Evolutionary conservation across 2,888 invertebrate genomes (phyloP).

Genomic region (Eupithecia subfuscata): DNA sequence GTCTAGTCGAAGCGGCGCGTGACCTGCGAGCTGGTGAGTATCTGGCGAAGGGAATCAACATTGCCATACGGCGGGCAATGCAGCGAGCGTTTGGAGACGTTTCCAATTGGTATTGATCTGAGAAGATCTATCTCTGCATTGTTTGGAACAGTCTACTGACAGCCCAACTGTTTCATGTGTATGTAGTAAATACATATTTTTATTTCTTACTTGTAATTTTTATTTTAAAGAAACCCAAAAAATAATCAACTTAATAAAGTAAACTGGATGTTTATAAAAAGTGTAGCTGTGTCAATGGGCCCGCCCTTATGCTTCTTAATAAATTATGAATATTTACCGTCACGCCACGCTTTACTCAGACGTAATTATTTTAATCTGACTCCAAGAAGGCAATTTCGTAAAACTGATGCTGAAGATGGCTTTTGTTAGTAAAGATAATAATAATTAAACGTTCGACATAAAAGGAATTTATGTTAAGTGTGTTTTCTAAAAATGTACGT

Average conservation of each 20-base stretch:
- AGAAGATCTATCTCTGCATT: too few relatives aligned
- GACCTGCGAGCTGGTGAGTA: not conserved
- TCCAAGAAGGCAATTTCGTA: slow-evolving; percentile 69
- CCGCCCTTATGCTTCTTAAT: slow-evolving; percentile 74
- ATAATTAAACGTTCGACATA: slow-evolving; percentile 9
- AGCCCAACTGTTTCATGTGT: not conserved
- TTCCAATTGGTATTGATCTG: too few relatives aligned
- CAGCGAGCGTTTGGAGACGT: not conserved
- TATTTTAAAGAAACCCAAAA: too few relatives aligned
- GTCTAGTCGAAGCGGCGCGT: not conserved
- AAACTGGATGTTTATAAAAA: not conserved
- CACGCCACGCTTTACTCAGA: slow-evolving; percentile 70
- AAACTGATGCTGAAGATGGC: slow-evolving; percentile 69
- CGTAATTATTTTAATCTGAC: slow-evolving; percentile 79
- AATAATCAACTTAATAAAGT: not conserved
- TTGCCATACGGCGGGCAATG: not conserved
- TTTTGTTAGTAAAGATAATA: slow-evolving; percentile 35
- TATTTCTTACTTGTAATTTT: not conserved
- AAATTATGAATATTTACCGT: slow-evolving; percentile 80
- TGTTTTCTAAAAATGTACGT: not conserved
- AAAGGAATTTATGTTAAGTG: not conserved
- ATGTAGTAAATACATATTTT: not conserved
- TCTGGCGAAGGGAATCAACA: not conserved
- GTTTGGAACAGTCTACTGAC: not conserved
- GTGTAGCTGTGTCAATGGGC: not conserved